Base-by-base conservation (phyloP, 2,797 vertebrate genomes). In the Argya squamiceps region DNA sequence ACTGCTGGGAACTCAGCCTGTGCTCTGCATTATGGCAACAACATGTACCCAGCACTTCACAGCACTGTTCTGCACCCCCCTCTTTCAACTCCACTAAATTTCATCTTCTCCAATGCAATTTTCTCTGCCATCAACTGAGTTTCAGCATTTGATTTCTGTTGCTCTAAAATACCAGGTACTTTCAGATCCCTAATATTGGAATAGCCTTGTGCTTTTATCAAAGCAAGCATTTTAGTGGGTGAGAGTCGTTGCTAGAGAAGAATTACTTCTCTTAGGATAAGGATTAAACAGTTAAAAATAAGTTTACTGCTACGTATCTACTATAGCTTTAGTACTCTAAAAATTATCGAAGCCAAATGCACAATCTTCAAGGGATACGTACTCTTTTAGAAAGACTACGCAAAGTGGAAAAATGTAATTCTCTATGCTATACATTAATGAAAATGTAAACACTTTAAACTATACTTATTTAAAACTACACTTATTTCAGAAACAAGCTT, bases 181-280 rank as follows among this genome's bases (percentile, higher is more conserved):
- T 67, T 27, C 71, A 80, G 43, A 56, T 13, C 16, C 41, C 56
- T 46, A 64, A 22, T 22, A 76, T 3, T 69, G n/a, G 17, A 92
- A 60, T 36, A 53, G 23, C 27, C 29, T 41, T 46, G 11, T 58
- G 50, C n/a, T 90, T 75, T 49, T 63, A 86, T 16, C 10, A 92
- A 67, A 53, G 53, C 32, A 88, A 73, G 50, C 18, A 58, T 41
- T 73, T 89, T n/a, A 83, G 39, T 7, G 17, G 23, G 46, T 32
- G 62, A 39, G 84, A 96, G 60, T 59, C 30, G 70, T 46, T 64
- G 20, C 32, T 93, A 63, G 76, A 50, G 10, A 70, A 78, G 13
- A 87, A 88, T 62, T 88, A 53, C 68, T 91, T 97, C 64, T 82
- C 50, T 75, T 64, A 39, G 36, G 18, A 23, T 62, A 93, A 70